These are phyloP conservation scores for Drosophila sturtevanti DNA, from an alignment of 1,140 invertebrate species.

Conservation along the genomic window DNA sequence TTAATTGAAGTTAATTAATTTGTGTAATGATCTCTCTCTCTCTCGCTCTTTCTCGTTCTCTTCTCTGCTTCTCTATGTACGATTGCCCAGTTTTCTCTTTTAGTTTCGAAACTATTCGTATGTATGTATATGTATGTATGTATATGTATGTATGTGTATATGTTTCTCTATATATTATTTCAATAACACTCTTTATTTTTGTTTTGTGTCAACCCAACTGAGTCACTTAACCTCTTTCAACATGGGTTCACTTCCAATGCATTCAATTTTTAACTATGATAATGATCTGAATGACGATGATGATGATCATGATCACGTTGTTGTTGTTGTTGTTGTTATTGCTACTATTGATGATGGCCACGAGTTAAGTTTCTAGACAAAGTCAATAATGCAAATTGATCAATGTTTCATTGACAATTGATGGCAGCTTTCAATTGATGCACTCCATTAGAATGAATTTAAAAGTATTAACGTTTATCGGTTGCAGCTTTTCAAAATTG, in stretches of 20 bases:
- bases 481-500: not conserved
- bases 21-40: constrained; percentile 69
- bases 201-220: constrained; percentile 1
- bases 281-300: constrained; percentile 31
- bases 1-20: constrained; percentile 81
- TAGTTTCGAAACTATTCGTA: constrained; percentile 26
- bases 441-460: not conserved
- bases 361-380: not conserved
- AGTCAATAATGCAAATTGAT: constrained; percentile 15
- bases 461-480: not conserved
- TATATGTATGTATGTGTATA: too few relatives aligned
- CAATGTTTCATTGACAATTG: constrained; percentile 8
- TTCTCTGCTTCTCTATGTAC: not conserved
- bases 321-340: not conserved
- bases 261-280: constrained; percentile 4
- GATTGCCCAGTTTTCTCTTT: not conserved
- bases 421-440: constrained; percentile 1
- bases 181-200: constrained; percentile 21
- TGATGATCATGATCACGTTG: constrained; percentile 24
- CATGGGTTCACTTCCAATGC: too few relatives aligned
- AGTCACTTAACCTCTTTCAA: constrained; percentile 49
- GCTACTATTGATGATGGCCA: not conserved
- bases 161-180: too few relatives aligned
- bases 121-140: too few relatives aligned
- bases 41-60: constrained; percentile 4